Evolutionary conservation across 2,888 invertebrate species (phyloP).

Genomic region (Folsomia manolachei): DNA sequence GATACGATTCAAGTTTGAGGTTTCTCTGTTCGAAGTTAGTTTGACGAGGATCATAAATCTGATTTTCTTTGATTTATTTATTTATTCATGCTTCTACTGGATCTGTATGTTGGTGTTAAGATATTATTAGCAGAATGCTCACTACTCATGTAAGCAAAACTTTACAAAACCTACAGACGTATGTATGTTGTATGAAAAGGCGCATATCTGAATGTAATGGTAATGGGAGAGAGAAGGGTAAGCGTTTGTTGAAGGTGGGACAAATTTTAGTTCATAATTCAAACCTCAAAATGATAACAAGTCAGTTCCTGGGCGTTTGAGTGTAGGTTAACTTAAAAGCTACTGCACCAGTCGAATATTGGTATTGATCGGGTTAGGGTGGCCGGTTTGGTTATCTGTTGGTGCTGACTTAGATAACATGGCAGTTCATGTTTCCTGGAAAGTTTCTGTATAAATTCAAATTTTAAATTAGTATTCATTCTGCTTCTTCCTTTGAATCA

Average conservation of each 20-base stretch:
- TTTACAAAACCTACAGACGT: neutral
- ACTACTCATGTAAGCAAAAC: too few species aligned
- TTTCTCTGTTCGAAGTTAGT: neutral
- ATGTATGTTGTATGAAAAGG: neutral
- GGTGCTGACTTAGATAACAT: neutral
- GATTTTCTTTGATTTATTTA: constrained; percentile 34
- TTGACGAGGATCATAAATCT: constrained; percentile 28
- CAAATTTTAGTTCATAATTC: neutral
- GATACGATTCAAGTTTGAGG: neutral
- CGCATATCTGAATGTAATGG: too few species aligned
- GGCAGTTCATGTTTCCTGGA: too few species aligned
- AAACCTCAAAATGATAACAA: neutral
- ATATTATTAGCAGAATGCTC: too few species aligned
- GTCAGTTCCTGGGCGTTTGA: too few species aligned
- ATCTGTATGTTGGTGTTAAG: too few species aligned
- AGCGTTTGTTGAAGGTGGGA: neutral
- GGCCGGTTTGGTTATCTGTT: neutral
- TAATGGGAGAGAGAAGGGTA: too few species aligned
- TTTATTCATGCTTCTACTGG: constrained; percentile 24
- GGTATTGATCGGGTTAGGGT: neutral
- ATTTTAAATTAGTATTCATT: neutral
- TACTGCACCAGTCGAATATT: neutral
- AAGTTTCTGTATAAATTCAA: neutral
- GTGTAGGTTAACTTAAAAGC: too few species aligned
- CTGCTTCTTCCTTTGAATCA: too few species aligned